Evolutionary conservation across 2,113 vertebrate species (phyloP).

Genomic region (Pteruthius melanotis): DNA sequence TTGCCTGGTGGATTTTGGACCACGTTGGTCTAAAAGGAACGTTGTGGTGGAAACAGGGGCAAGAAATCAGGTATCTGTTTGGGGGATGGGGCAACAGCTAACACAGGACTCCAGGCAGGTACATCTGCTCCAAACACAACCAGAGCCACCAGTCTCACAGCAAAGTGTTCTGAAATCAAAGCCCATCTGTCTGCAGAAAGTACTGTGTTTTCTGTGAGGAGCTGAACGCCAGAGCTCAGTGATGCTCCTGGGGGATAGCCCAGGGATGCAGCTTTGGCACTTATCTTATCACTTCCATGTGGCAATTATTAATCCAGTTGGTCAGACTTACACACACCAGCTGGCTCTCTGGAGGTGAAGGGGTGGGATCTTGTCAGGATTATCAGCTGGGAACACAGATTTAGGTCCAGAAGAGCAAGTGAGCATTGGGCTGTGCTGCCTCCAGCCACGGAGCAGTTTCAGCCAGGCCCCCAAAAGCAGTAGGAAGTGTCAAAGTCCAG

Average conservation of each 20-base stretch:
- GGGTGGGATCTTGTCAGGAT: background rate
- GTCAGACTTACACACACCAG: background rate
- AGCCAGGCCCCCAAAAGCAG: background rate
- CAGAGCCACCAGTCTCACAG: background rate
- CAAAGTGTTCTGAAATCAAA: background rate
- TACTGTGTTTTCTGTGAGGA: background rate
- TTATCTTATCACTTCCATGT: background rate
- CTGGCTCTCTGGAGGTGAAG: background rate
- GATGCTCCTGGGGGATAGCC: background rate
- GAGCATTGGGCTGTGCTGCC: background rate
- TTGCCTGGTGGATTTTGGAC: background rate
- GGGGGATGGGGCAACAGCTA: background rate
- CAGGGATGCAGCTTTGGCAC: background rate
- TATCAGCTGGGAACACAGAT: background rate
- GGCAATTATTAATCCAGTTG: background rate
- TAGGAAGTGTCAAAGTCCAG: conserved; percentile 2
- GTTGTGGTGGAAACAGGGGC: background rate
- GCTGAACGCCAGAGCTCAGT: background rate
- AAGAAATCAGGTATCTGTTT: background rate
- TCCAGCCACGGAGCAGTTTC: background rate
- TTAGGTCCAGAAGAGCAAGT: background rate
- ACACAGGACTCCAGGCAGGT: background rate
- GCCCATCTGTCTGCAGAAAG: background rate
- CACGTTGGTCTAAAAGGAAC: background rate
- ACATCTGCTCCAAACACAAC: background rate